Percentiles rank a stretch among this genome's conserved stretches.
Evolutionary conservation across 2,113 vertebrate genomes (phyloP).

Genomic region (Microtus oregoni): DNA sequence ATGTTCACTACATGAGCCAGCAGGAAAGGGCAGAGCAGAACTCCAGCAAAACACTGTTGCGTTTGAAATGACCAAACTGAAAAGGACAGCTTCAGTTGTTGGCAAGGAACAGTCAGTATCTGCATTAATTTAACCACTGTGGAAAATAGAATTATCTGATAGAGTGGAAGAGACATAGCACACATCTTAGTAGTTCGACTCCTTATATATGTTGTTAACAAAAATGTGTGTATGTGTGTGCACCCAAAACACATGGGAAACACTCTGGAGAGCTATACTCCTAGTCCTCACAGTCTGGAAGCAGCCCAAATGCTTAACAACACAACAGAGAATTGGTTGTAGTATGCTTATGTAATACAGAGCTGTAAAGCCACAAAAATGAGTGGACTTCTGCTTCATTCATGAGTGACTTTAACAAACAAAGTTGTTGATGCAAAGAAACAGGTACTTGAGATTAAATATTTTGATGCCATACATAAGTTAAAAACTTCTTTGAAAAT

Average conservation of each 20-base stretch:
- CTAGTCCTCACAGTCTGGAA: not conserved
- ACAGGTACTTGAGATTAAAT: not conserved
- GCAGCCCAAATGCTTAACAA: not conserved
- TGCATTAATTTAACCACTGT: not conserved
- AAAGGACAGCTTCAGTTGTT: not conserved
- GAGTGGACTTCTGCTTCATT: not conserved
- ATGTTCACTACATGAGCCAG: not conserved
- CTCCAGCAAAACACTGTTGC: not conserved
- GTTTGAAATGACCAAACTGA: not conserved
- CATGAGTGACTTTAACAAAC: not conserved
- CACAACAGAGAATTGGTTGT: not conserved
- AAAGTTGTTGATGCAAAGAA: not conserved
- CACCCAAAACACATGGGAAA: not conserved
- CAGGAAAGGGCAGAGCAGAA: not conserved
- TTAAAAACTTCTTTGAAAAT: not conserved
- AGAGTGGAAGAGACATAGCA: too few relatives aligned
- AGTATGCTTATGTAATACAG: not conserved
- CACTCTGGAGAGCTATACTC: not conserved
- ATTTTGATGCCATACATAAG: not conserved
- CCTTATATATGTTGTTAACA: not conserved
- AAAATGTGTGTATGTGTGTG: not conserved
- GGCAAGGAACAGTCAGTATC: not conserved
- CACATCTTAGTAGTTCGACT: not conserved
- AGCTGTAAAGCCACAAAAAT: not conserved
- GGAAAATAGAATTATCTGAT: not conserved